Evolutionary conservation across 1,140 invertebrate genomes (phyloP).

Genomic region (Sinella curviseta): DNA sequence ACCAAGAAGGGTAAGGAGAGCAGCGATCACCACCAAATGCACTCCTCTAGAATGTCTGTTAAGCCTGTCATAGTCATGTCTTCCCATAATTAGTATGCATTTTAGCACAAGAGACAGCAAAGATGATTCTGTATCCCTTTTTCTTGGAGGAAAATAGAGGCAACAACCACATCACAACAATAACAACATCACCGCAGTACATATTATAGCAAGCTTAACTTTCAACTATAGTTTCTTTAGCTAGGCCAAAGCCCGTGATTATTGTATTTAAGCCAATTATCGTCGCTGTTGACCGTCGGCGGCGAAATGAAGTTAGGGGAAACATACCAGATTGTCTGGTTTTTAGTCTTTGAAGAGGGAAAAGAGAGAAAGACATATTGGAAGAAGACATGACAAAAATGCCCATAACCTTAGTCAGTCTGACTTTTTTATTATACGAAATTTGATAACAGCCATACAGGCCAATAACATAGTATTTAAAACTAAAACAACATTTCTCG

Average conservation of each 20-base stretch:
- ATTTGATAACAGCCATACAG: no score
- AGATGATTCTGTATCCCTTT: background rate
- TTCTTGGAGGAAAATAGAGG: background rate
- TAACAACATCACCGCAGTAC: background rate
- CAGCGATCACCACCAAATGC: background rate
- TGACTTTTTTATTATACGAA: background rate
- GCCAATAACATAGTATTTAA: no score
- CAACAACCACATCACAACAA: background rate
- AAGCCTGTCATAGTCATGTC: slow-evolving; percentile 10
- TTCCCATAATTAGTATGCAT: slow-evolving; percentile 20
- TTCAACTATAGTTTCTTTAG: background rate
- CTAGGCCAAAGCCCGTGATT: slow-evolving; percentile 22
- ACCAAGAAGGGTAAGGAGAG: slow-evolving; percentile 15
- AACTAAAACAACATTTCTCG: no score
- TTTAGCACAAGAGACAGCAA: background rate
- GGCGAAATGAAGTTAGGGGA: background rate
- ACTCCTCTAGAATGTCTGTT: slow-evolving; percentile 2
- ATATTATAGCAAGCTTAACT: background rate
- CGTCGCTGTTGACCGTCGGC: background rate
- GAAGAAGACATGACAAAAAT: background rate
- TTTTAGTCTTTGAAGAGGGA: slow-evolving; percentile 4
- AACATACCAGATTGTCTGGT: slow-evolving; percentile 13
- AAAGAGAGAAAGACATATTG: slow-evolving; percentile 2
- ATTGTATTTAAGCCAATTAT: slow-evolving; percentile 25
- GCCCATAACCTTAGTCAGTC: slow-evolving; percentile 17